Percentiles rank a stretch among this genome's conserved stretches.
Evolutionary conservation across 1,140 invertebrate species (phyloP).

Genomic region (Stegodyphus dumicola): DNA sequence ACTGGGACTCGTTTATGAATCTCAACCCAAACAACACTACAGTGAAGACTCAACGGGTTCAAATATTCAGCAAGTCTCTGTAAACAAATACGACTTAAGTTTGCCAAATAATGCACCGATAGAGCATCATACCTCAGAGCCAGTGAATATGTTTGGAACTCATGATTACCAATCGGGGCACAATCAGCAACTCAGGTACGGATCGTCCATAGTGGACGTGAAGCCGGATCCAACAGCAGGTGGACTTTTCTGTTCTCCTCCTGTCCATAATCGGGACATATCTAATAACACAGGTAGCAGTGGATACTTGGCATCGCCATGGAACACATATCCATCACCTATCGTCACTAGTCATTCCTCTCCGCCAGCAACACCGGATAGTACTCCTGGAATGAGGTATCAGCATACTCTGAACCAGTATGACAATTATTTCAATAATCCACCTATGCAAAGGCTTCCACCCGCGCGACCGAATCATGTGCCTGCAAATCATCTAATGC

Average conservation of each 20-base stretch:
- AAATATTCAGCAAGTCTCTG: constrained; percentile 5
- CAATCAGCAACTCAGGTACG: constrained; percentile 36
- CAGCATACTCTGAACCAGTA: constrained; percentile 38
- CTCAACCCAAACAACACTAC: constrained; percentile 16
- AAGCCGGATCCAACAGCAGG: constrained; percentile 18
- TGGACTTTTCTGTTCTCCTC: constrained; percentile 3
- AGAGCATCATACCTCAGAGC: constrained; percentile 43
- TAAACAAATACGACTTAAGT: constrained; percentile 33
- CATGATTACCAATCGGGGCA: constrained; percentile 35
- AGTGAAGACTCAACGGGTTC: constrained; percentile 16
- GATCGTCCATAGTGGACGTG: constrained; percentile 33
- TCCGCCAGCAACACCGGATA: constrained; percentile 43
- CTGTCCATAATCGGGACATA: constrained; percentile 25
- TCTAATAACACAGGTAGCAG: constrained; percentile 19
- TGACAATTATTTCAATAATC: constrained; percentile 36
- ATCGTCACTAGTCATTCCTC: constrained; percentile 58
- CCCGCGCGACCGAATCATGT: constrained; percentile 11
- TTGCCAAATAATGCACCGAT: constrained; percentile 17
- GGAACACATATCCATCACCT: constrained; percentile 50
- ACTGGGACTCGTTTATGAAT: constrained; percentile 33
- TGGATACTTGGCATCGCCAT: constrained; percentile 31
- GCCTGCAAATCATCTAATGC: constrained; percentile 30
- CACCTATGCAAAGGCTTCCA: constrained; percentile 24
- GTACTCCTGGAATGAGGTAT: constrained; percentile 26
- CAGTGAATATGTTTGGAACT: constrained; percentile 25